These are phyloP conservation scores for Exaiptasia diaphana DNA, from an alignment of 64 coral and sea anemone genomes.

Conservation along the genomic window DNA sequence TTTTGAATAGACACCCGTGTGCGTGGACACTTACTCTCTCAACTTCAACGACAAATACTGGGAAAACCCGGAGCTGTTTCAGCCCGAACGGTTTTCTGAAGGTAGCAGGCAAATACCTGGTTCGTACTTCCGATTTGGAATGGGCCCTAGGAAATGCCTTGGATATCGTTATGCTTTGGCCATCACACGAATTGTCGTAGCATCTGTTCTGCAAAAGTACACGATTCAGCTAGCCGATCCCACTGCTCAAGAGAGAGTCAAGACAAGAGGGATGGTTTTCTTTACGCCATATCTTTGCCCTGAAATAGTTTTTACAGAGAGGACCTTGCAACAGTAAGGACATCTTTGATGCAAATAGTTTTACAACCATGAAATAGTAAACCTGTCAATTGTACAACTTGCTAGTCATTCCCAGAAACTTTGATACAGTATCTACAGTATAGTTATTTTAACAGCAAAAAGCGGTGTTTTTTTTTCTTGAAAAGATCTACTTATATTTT, in stretches of 20 bases:
- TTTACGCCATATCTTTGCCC: slow-evolving; percentile 85
- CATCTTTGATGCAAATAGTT: too few species aligned
- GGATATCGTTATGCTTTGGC: slow-evolving; percentile 81
- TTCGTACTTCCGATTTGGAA: slow-evolving; percentile 83
- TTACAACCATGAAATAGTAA: too few species aligned
- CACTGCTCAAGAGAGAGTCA: slow-evolving; percentile 6
- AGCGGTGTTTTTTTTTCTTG: too few species aligned
- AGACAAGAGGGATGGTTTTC: slow-evolving; percentile 65
- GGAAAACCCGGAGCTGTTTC: slow-evolving; percentile 73
- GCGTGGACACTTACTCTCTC: slow-evolving; percentile 82
- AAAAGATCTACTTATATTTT: too few species aligned
- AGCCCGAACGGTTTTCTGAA: slow-evolving; percentile 63
- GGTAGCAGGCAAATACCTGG: slow-evolving; percentile 41
- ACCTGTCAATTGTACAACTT: too few species aligned
- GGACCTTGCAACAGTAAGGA: too few species aligned
- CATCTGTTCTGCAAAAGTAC: slow-evolving; percentile 59
- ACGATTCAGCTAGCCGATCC: slow-evolving; percentile 42
- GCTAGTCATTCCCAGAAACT: too few species aligned
- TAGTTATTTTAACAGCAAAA: too few species aligned
- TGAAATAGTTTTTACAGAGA: slow-evolving; percentile 50
- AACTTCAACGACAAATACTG: slow-evolving; percentile 79
- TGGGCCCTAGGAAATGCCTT: slow-evolving; percentile 89
- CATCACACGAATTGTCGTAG: slow-evolving; percentile 67
- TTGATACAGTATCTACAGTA: too few species aligned
- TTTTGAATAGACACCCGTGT: slow-evolving; percentile 69